A percentile compares a stretch with the other conserved stretches of the same genome.
Evolutionary conservation across 1,140 invertebrate genomes (phyloP).

Genomic region (Cardiocondyla obscurior): DNA sequence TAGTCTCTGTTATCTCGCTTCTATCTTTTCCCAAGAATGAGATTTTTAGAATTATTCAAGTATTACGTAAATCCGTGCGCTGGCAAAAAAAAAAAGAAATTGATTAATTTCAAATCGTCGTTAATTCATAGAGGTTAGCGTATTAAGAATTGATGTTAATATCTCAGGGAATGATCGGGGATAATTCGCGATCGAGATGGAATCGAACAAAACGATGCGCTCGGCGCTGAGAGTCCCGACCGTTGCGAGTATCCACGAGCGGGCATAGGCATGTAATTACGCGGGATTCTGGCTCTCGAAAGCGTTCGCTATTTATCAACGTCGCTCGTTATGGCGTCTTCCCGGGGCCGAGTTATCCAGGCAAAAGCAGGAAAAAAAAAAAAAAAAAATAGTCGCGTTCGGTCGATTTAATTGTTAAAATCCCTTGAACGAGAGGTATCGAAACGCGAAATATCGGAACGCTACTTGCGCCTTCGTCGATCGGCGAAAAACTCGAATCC

Average conservation of each 20-base stretch:
- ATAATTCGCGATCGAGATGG: constrained; percentile 13
- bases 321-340: constrained; percentile 70
- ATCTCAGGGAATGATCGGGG: not conserved
- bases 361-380: constrained; percentile 17
- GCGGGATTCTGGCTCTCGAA: constrained; percentile 63
- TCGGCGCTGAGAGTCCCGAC: not conserved
- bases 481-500: not conserved
- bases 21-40: no score
- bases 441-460: not conserved
- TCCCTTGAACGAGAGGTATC: not conserved
- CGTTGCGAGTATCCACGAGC: constrained; percentile 53
- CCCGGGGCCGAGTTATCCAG: not conserved
- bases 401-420: constrained; percentile 32
- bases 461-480: not conserved
- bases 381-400: constrained; percentile 1
- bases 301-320: constrained; percentile 72
- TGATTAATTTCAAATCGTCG: not conserved
- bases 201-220: constrained; percentile 19
- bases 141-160: not conserved
- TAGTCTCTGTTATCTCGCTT: no score
- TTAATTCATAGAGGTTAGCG: not conserved
- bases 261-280: constrained; percentile 70
- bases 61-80: no score
- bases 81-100: constrained; percentile 1
- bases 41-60: no score